phyloP scores from a whole-genome alignment of 1,140 invertebrate species.

The Sitodiplosis mosellana region DNA sequence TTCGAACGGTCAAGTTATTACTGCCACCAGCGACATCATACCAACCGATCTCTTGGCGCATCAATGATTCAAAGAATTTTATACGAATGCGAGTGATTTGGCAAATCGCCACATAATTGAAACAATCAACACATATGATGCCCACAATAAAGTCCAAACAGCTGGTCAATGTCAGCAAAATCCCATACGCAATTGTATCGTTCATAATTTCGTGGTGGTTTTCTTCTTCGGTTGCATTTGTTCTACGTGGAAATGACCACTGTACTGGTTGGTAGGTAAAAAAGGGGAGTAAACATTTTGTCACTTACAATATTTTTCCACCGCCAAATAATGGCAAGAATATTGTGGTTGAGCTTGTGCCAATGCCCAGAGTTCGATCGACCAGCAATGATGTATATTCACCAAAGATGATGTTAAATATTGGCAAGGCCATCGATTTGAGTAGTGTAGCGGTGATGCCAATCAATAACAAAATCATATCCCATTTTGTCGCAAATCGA shows the following conservation, averaged over 20 bases:
- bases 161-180: constrained; percentile 35
- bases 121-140: constrained; percentile 41
- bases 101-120: constrained; percentile 38
- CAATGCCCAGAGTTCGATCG: constrained; percentile 23
- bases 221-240: constrained; percentile 34
- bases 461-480: constrained; percentile 31
- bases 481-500: constrained; percentile 39
- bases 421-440: constrained; percentile 39
- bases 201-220: constrained; percentile 37
- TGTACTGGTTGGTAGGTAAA: neutral
- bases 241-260: constrained; percentile 10
- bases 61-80: constrained; percentile 48
- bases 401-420: constrained; percentile 50
- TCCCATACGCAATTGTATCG: constrained; percentile 42
- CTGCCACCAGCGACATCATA: constrained; percentile 64
- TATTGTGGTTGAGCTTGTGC: constrained; percentile 24
- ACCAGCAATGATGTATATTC: constrained; percentile 45
- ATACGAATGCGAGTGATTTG: constrained; percentile 53
- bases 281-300: no score
- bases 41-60: constrained; percentile 80
- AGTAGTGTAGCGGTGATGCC: constrained; percentile 36
- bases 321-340: constrained; percentile 29
- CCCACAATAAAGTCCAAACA: constrained; percentile 40
- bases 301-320: constrained; percentile 33
- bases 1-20: constrained; percentile 70